A percentile compares a stretch with the other conserved stretches of the same genome.
phyloP scores from a whole-genome alignment of 2,888 invertebrate species.

The Polyommatus icarus region DNA sequence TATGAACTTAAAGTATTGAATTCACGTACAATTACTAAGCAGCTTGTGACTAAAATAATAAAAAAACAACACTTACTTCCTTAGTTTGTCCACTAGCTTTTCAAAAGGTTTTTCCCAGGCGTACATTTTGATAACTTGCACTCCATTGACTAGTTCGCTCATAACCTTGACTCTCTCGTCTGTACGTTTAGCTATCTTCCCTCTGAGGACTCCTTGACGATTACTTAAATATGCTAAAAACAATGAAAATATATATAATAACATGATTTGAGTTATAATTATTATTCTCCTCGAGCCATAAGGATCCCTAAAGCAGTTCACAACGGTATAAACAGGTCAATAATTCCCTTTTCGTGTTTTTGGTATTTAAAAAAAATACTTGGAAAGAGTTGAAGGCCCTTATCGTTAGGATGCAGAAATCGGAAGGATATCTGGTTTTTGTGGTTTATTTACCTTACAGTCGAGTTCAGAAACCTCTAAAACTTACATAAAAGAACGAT shows the following conservation, averaged over 20 bases:
- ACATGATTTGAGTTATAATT: neutral
- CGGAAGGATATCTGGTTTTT: neutral
- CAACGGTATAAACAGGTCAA: neutral
- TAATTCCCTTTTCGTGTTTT: neutral
- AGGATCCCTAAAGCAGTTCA: neutral
- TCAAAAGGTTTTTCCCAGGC: conserved; percentile 91
- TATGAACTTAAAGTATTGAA: neutral
- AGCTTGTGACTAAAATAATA: neutral
- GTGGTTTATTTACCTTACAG: neutral
- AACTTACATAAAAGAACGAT: neutral
- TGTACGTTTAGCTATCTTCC: conserved; percentile 84
- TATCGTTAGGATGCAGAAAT: neutral
- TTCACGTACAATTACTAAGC: neutral
- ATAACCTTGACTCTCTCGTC: conserved; percentile 89
- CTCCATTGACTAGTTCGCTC: conserved; percentile 89
- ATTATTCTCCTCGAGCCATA: neutral
- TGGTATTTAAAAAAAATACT: neutral
- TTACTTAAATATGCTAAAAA: conserved; percentile 71
- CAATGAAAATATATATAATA: neutral
- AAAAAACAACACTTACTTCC: conserved; percentile 79
- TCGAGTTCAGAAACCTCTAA: neutral
- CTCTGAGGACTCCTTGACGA: conserved; percentile 70
- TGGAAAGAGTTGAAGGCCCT: neutral
- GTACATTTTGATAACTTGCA: conserved; percentile 93
- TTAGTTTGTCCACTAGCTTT: conserved; percentile 82